phyloP scores from a whole-genome alignment of 2,888 invertebrate genomes.

The Apotomis turbidana region DNA sequence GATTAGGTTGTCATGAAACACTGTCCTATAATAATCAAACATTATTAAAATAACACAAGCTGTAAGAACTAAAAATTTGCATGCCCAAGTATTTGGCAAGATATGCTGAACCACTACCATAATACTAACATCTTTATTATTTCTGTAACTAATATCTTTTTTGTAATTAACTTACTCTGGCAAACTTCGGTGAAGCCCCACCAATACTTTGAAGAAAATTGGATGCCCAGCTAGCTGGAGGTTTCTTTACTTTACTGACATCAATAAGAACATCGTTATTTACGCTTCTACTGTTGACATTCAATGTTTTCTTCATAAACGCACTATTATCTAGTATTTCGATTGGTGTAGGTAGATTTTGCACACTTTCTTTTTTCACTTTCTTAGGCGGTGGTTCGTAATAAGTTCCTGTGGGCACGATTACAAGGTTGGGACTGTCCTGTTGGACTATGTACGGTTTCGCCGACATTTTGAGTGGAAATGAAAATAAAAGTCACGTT shows the following conservation, averaged over 20 bases:
- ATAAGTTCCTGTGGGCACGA: constrained; percentile 48
- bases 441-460: constrained; percentile 47
- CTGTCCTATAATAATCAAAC: too few species aligned
- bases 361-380: constrained; percentile 39
- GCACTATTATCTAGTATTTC: constrained; percentile 22
- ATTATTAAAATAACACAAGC: too few species aligned
- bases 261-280: constrained; percentile 31
- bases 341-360: constrained; percentile 6
- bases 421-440: constrained; percentile 55
- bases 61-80: too few species aligned
- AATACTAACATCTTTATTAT: too few species aligned
- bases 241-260: constrained; percentile 26
- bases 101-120: too few species aligned
- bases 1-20: too few species aligned
- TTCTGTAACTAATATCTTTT: neutral
- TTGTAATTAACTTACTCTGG: constrained; percentile 43
- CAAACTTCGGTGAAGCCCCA: constrained; percentile 38
- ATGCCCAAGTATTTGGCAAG: too few species aligned
- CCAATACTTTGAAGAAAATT: constrained; percentile 48
- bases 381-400: constrained; percentile 45
- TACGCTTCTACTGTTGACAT: constrained; percentile 1
- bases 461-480: constrained; percentile 44
- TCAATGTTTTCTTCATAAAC: constrained; percentile 24
- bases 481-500: constrained; percentile 32
- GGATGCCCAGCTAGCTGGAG: constrained; percentile 45